Percentiles rank a stretch among this genome's conserved stretches.
Conservation (phyloP, 2,888 invertebrate genomes). For the Tetranychus piercei region DNA sequence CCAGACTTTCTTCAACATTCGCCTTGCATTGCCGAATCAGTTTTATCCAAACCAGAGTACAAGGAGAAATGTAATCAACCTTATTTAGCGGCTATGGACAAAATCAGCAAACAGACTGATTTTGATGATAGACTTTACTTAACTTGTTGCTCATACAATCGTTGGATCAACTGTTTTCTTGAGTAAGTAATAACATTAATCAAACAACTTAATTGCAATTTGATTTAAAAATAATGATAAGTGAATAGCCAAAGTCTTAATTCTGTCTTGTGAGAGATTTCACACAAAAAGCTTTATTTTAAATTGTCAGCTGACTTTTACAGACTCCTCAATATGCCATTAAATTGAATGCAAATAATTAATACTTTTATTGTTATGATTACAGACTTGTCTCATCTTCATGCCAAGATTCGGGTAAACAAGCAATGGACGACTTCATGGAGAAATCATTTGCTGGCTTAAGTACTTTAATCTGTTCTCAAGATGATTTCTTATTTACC, state of each 20-base stretch:
- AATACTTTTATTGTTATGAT: not conserved
- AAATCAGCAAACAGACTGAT: conserved; percentile 11
- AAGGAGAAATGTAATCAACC: conserved; percentile 16
- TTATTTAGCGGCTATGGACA: conserved; percentile 19
- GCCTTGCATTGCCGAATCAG: conserved; percentile 20
- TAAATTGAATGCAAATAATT: not conserved
- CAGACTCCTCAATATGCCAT: not conserved
- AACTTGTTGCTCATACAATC: conserved; percentile 18
- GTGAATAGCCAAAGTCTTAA: too few species aligned
- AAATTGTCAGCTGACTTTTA: too few species aligned
- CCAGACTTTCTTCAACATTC: conserved; percentile 20
- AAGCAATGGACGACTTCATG: not conserved
- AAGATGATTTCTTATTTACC: not conserved
- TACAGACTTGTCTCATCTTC: not conserved
- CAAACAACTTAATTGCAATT: not conserved
- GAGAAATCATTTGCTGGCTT: conserved; percentile 8
- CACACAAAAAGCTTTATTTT: too few species aligned
- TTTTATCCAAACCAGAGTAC: conserved; percentile 15
- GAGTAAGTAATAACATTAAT: conserved; percentile 1
- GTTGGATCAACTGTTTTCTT: conserved; percentile 18
- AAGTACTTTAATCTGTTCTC: not conserved
- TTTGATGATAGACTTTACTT: conserved; percentile 20
- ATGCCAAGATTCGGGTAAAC: not conserved
- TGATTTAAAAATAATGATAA: not conserved
- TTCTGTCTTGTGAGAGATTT: too few species aligned